Conservation (phyloP, 2,797 vertebrate species). For the Chaetodon trifasciatus region DNA sequence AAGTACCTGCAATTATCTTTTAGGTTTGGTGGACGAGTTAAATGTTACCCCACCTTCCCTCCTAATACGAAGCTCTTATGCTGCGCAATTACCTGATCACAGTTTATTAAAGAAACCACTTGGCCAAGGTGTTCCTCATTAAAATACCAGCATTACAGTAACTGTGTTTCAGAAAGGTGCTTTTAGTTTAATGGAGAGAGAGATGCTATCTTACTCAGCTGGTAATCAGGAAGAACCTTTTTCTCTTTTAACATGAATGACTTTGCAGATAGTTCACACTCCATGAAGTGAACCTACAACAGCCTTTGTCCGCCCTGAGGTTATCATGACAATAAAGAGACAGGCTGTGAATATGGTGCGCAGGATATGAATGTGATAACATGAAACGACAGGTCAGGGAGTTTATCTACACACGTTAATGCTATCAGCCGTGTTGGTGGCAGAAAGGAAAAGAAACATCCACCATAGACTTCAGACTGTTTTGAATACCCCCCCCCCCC, state of each 20-base stretch:
- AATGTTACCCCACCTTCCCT: neutral
- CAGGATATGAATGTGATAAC: constrained; percentile 46
- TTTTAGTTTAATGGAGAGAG: neutral
- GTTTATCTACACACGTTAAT: constrained; percentile 51
- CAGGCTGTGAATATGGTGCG: constrained; percentile 24
- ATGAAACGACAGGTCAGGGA: constrained; percentile 41
- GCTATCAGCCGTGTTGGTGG: constrained; percentile 39
- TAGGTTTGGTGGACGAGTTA: neutral
- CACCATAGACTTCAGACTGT: neutral
- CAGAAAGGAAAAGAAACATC: constrained; percentile 16
- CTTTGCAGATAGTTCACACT: constrained; percentile 10
- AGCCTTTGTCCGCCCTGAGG: constrained; percentile 33
- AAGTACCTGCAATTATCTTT: constrained; percentile 1
- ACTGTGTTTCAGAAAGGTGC: neutral
- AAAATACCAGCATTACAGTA: neutral
- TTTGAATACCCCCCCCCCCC: neutral
- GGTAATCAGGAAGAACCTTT: neutral
- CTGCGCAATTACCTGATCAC: neutral
- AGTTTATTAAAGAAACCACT: constrained; percentile 13
- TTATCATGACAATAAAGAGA: constrained; percentile 42
- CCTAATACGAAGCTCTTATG: neutral
- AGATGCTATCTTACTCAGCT: neutral
- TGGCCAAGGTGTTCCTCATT: neutral
- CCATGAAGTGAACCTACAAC: constrained; percentile 14
- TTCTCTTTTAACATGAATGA: neutral